These are phyloP conservation scores for Esox niger DNA, from an alignment of 2,113 vertebrate species.

Conservation along the genomic window DNA sequence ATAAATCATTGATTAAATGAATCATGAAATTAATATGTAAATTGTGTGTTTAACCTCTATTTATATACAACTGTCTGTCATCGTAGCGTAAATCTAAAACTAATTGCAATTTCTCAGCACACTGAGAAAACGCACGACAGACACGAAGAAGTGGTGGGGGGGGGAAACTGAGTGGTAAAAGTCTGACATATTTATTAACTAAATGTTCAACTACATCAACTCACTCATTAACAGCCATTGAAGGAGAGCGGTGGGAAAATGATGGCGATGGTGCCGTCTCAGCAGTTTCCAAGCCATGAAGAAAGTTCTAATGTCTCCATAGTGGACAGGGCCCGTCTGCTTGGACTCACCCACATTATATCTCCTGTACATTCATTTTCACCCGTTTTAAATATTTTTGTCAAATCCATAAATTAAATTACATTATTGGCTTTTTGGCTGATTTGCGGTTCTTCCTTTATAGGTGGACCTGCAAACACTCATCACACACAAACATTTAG, in stretches of 20 bases:
- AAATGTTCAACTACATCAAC: constrained; percentile 84
- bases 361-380: background rate
- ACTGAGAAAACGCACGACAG: constrained; percentile 6
- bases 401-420: too few species aligned
- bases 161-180: constrained; percentile 76
- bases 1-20: constrained; percentile 94
- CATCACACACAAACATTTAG: background rate
- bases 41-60: constrained; percentile 93
- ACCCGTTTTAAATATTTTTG: background rate
- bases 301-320: background rate
- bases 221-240: constrained; percentile 84
- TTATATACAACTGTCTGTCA: constrained; percentile 88
- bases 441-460: too few species aligned
- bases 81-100: constrained; percentile 88
- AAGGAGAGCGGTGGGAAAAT: constrained; percentile 69
- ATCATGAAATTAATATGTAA: constrained; percentile 97
- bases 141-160: constrained; percentile 1
- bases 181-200: constrained; percentile 91
- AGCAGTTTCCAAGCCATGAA: constrained; percentile 55
- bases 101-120: constrained; percentile 85
- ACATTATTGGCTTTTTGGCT: too few species aligned
- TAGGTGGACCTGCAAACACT: too few species aligned
- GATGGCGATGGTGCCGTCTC: constrained; percentile 78
- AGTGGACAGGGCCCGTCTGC: background rate
- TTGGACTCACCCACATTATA: constrained; percentile 5